These are phyloP conservation scores for Tapirus terrestris DNA, from an alignment of 2,113 vertebrate species.

Conservation along the genomic window DNA sequence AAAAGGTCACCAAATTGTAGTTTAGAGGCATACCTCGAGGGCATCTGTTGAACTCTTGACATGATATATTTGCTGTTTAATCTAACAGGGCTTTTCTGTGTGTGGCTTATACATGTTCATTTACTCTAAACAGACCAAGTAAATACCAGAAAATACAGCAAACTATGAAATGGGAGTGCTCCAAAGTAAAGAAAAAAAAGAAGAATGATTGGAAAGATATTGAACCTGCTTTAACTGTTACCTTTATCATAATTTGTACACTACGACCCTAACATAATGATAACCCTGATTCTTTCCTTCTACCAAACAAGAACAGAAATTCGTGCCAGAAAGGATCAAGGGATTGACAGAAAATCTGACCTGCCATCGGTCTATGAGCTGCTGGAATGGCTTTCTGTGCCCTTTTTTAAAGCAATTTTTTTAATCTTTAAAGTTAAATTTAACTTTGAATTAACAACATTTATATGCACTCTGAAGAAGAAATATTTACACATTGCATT, in stretches of 20 bases:
- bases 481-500: background rate
- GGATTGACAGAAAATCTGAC: background rate
- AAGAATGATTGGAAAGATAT: background rate
- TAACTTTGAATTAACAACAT: background rate
- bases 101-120: background rate
- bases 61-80: background rate
- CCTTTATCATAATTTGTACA: background rate
- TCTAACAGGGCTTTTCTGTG: background rate
- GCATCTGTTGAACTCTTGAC: background rate
- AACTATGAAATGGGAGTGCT: background rate
- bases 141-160: background rate
- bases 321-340: background rate
- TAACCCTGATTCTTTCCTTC: background rate
- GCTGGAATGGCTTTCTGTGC: background rate
- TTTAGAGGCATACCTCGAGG: background rate
- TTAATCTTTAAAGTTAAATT: conserved; percentile 32
- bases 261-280: background rate
- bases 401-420: background rate
- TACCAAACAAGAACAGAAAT: background rate
- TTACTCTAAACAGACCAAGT: background rate
- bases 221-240: background rate
- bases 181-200: background rate
- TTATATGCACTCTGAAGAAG: background rate
- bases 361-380: background rate
- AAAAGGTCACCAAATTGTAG: background rate